These are phyloP conservation scores for Cygnus atratus DNA, from an alignment of 2,113 vertebrate species.

Conservation along the genomic window DNA sequence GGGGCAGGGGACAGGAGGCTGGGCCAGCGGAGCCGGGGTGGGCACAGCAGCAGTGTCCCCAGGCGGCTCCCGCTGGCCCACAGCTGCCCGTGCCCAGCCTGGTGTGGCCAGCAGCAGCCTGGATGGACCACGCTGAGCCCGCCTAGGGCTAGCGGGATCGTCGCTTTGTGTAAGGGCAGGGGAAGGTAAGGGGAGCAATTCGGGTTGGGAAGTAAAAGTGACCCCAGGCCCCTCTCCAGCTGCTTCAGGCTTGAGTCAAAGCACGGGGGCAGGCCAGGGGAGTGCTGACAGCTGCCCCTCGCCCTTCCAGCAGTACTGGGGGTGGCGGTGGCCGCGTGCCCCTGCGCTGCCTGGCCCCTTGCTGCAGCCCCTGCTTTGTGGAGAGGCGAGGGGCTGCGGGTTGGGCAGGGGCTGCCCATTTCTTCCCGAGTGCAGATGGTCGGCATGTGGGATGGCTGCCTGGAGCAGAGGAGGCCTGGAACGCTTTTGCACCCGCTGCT, in stretches of 20 bases:
- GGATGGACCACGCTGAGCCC: too few species aligned
- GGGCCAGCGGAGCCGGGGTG: not conserved
- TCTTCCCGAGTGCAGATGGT: not conserved
- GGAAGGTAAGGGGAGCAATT: not conserved
- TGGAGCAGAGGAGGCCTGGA: not conserved
- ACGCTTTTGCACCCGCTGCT: not conserved
- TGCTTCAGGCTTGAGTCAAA: not conserved
- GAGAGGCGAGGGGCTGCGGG: not conserved
- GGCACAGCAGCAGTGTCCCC: not conserved
- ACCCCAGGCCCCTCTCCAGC: not conserved
- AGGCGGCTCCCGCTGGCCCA: not conserved
- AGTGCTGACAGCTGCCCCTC: not conserved
- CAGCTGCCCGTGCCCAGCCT: too few species aligned
- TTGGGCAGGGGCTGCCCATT: fast-evolving
- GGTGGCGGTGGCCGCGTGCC: too few species aligned
- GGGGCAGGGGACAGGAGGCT: not conserved
- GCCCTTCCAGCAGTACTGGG: too few species aligned
- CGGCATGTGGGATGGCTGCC: not conserved
- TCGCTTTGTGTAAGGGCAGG: not conserved
- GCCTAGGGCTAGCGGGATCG: too few species aligned
- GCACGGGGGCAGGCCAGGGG: not conserved
- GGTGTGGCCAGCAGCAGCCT: too few species aligned
- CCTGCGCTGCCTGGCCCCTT: too few species aligned
- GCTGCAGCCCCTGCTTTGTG: not conserved
- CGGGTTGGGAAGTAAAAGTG: not conserved